phyloP scores from a whole-genome alignment of 2,113 vertebrate genomes.

The Cynocephalus volans region DNA sequence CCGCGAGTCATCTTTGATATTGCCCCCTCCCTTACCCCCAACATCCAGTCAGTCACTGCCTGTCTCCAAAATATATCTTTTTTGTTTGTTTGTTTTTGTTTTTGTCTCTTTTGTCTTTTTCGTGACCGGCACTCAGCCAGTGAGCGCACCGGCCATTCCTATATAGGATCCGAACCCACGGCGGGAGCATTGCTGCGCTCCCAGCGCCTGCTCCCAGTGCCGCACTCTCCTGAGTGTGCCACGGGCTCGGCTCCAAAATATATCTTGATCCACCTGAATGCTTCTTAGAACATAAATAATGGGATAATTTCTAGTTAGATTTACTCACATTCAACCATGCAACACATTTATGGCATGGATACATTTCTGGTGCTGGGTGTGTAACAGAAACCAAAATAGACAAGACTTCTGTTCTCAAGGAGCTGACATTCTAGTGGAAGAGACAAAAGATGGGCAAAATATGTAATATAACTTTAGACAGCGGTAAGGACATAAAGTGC shows the following conservation, averaged over 20 bases:
- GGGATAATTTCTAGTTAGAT: not conserved
- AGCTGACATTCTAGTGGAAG: slow-evolving; percentile 7
- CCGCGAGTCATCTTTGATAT: not conserved
- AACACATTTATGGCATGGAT: not conserved
- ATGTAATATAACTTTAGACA: not conserved
- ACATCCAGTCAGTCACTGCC: not conserved
- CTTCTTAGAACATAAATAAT: slow-evolving; percentile 50
- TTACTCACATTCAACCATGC: not conserved
- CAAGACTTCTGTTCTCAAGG: not conserved
- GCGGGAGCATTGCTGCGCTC: no score
- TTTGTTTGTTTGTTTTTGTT: no score
- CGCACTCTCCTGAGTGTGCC: no score
- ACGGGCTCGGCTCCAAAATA: slow-evolving; percentile 38
- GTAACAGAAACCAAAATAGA: not conserved
- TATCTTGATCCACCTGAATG: not conserved
- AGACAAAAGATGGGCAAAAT: not conserved
- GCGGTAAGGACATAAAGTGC: not conserved
- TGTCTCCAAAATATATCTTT: not conserved
- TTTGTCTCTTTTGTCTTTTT: no score
- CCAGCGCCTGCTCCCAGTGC: no score
- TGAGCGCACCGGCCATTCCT: no score
- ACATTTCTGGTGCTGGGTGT: not conserved
- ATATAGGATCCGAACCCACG: no score
- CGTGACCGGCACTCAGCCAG: no score
- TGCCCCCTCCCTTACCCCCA: fast-evolving